Evolutionary conservation across 1,140 invertebrate genomes (phyloP).

Genomic region (Ladona fulva): DNA sequence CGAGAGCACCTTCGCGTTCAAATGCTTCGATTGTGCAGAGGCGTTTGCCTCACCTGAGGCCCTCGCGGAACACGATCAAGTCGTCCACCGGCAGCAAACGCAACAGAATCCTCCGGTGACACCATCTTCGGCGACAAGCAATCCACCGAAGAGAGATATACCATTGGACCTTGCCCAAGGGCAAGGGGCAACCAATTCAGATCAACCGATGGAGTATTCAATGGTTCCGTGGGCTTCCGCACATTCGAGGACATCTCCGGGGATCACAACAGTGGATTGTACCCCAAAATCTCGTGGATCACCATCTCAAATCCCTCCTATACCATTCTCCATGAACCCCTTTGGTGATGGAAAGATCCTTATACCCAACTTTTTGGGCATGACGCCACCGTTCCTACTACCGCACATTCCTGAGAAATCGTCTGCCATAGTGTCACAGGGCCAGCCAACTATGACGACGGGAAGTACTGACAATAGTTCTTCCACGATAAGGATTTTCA

Average conservation of each 20-base stretch:
- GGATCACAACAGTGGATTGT: neutral
- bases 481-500: conserved; percentile 74
- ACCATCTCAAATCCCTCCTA: neutral
- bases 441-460: conserved; percentile 16
- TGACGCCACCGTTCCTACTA: conserved; percentile 18
- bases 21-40: neutral
- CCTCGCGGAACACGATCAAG: neutral
- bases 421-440: conserved; percentile 39
- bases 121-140: neutral
- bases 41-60: neutral
- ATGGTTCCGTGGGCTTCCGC: neutral
- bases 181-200: neutral
- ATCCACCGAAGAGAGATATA: neutral
- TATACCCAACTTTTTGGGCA: conserved; percentile 11
- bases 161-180: neutral
- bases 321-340: neutral
- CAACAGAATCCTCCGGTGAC: neutral
- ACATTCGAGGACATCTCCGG: neutral
- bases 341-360: neutral
- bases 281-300: neutral
- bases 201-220: neutral
- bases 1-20: neutral
- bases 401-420: conserved; percentile 16
- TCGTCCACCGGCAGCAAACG: neutral
- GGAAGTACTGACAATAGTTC: conserved; percentile 38